These are phyloP conservation scores for Volucella zonaria DNA, from an alignment of 2,888 invertebrate species.

Conservation along the genomic window DNA sequence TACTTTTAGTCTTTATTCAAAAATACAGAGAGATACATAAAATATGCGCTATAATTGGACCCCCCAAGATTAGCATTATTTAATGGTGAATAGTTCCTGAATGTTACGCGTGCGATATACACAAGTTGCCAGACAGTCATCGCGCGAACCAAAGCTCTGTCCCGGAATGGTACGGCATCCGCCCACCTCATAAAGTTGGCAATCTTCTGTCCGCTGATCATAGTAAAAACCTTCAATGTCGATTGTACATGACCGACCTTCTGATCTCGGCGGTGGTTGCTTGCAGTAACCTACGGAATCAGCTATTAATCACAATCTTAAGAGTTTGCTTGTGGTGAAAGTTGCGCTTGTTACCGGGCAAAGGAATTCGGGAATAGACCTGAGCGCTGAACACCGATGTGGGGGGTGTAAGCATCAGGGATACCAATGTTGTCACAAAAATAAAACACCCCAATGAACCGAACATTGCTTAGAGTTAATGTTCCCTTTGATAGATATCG, in stretches of 20 bases:
- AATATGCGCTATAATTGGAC: constrained; percentile 8
- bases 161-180: constrained; percentile 79
- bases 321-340: background rate
- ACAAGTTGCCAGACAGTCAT: constrained; percentile 79
- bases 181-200: constrained; percentile 78
- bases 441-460: constrained; percentile 20
- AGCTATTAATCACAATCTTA: constrained; percentile 17
- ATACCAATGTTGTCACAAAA: constrained; percentile 13
- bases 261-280: constrained; percentile 79
- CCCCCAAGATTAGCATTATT: constrained; percentile 65
- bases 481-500: constrained; percentile 51
- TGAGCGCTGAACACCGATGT: constrained; percentile 6
- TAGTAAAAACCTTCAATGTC: constrained; percentile 81
- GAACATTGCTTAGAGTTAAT: constrained; percentile 8
- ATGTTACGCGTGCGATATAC: constrained; percentile 78
- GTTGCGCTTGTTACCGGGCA: constrained; percentile 36
- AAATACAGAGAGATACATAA: constrained; percentile 46
- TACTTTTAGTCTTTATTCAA: constrained; percentile 46
- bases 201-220: constrained; percentile 78
- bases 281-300: constrained; percentile 77
- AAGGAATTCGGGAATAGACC: background rate
- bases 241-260: constrained; percentile 79
- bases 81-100: constrained; percentile 78
- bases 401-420: background rate
- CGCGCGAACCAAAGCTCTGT: constrained; percentile 80